These are phyloP conservation scores for Grus americana DNA, from an alignment of 2,113 vertebrate species.

Conservation along the genomic window DNA sequence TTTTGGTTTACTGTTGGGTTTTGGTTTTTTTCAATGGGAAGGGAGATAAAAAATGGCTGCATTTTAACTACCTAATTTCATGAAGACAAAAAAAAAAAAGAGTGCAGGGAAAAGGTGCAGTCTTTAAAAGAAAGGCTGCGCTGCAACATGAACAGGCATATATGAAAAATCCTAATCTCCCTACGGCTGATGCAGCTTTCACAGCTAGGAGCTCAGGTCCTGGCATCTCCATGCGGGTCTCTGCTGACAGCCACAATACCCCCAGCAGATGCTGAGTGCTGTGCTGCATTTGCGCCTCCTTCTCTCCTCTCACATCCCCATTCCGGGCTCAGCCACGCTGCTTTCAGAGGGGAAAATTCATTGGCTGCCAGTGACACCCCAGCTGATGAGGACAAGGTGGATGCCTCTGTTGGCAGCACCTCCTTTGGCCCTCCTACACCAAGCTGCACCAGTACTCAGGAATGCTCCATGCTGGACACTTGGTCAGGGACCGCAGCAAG, in stretches of 20 bases:
- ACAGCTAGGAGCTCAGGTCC: neutral
- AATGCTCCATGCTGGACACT: neutral
- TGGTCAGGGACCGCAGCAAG: neutral
- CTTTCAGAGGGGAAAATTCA: neutral
- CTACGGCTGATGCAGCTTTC: neutral
- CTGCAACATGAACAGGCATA: neutral
- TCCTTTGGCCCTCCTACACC: neutral
- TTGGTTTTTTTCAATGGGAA: neutral
- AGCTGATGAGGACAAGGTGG: fast-evolving
- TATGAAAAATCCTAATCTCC: neutral
- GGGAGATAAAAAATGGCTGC: neutral
- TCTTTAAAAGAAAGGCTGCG: neutral
- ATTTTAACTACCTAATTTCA: neutral
- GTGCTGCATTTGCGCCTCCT: neutral
- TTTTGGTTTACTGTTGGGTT: neutral
- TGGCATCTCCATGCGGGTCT: fast-evolving
- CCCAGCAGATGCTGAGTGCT: neutral
- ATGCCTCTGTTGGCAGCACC: neutral
- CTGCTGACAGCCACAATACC: neutral
- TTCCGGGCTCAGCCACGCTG: neutral
- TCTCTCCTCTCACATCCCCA: neutral
- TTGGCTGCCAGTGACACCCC: neutral
- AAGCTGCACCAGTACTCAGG: neutral
- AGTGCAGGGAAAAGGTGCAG: neutral
- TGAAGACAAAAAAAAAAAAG: neutral